Conservation (phyloP, 2,888 invertebrate genomes). For the Philonicus albiceps region DNA sequence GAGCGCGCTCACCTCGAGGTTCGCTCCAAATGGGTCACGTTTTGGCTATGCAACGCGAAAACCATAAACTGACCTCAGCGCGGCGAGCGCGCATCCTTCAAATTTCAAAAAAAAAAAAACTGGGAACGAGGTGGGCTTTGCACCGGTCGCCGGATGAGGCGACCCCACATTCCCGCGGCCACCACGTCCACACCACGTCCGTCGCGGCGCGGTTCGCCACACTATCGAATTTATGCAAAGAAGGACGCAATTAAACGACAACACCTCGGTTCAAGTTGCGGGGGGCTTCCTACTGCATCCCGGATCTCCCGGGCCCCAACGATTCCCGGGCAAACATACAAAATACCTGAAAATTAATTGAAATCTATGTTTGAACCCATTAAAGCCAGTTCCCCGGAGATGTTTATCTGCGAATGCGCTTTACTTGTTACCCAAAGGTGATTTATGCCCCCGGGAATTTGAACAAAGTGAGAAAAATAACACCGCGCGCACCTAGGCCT, state of each 20-base stretch:
- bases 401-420: constrained; percentile 46
- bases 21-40: neutral
- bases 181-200: neutral
- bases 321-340: constrained; percentile 30
- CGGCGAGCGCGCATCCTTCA: neutral
- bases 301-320: neutral
- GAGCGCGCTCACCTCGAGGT: neutral
- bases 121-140: neutral
- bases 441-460: constrained; percentile 42
- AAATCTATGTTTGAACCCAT: constrained; percentile 45
- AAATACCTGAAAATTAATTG: constrained; percentile 44
- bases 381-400: constrained; percentile 44
- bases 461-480: constrained; percentile 46
- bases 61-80: neutral
- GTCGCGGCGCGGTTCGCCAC: neutral
- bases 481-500: constrained; percentile 5
- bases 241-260: constrained; percentile 35
- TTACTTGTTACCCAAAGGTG: constrained; percentile 46
- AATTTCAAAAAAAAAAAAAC: neutral
- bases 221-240: neutral
- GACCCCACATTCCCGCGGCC: neutral
- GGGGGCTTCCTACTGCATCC: neutral
- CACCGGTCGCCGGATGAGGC: neutral
- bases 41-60: neutral
- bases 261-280: neutral